phyloP scores from a whole-genome alignment of 2,113 vertebrate genomes.

The Stictonetta naevosa region DNA sequence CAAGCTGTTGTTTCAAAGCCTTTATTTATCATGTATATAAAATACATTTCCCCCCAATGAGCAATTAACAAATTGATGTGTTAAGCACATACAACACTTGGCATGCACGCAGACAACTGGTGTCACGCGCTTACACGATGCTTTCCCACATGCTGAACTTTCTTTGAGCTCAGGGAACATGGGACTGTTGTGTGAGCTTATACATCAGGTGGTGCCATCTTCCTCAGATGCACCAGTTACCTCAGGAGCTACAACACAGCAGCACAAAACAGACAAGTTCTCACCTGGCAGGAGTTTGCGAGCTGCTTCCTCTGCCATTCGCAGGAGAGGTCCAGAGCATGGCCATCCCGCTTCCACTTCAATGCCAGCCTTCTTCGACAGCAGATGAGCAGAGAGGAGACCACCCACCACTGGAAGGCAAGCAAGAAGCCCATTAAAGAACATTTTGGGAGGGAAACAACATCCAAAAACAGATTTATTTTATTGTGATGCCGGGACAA shows the following conservation, averaged over 20 bases:
- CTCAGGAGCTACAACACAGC: neutral
- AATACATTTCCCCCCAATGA: neutral
- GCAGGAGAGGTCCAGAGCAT: conserved; percentile 92
- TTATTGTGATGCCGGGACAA: neutral
- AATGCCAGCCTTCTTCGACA: conserved; percentile 87
- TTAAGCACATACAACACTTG: neutral
- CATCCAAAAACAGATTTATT: neutral
- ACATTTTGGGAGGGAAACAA: rapidly evolving
- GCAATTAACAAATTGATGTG: neutral
- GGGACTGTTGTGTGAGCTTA: neutral
- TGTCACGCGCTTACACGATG: neutral
- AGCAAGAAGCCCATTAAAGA: neutral
- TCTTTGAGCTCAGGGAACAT: neutral
- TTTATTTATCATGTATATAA: neutral
- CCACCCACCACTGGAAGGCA: conserved; percentile 89
- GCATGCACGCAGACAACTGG: rapidly evolving
- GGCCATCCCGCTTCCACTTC: conserved; percentile 93
- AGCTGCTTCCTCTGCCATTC: conserved; percentile 94
- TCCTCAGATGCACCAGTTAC: neutral
- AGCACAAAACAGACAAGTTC: neutral
- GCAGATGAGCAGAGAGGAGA: conserved; percentile 93
- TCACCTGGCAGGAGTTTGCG: conserved; percentile 94
- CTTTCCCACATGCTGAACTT: neutral
- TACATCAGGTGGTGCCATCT: neutral
- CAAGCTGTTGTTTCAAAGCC: neutral